These are phyloP conservation scores for Oscheius sp. DNA, from an alignment of 2,888 invertebrate genomes.

Conservation along the genomic window DNA sequence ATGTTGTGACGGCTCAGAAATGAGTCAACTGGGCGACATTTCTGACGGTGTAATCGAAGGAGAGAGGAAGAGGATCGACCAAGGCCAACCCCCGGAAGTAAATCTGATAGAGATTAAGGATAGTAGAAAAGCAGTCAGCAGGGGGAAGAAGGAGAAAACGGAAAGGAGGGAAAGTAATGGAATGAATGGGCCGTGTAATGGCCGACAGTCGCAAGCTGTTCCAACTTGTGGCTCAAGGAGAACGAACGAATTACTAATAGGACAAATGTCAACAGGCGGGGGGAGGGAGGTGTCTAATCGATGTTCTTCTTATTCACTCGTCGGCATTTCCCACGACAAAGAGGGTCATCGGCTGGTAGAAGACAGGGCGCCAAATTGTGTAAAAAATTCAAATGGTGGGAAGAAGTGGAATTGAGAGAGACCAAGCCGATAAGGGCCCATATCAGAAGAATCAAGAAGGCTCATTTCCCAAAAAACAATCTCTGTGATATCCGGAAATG, in stretches of 20 bases:
- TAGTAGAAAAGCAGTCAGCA: neutral
- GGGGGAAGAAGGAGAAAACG: neutral
- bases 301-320: conserved; percentile 9
- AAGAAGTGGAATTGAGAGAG: neutral
- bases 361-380: neutral
- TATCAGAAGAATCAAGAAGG: neutral
- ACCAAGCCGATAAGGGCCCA: neutral
- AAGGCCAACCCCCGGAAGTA: conserved; percentile 5
- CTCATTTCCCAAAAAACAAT: no score
- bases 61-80: neutral
- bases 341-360: neutral
- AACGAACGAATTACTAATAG: neutral
- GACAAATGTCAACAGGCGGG: neutral
- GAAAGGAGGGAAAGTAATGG: conserved; percentile 1
- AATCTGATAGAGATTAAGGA: neutral
- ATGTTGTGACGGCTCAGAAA: conserved; percentile 4
- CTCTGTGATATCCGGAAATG: no score
- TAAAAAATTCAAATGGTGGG: neutral
- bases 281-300: neutral
- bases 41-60: conserved; percentile 2
- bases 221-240: neutral
- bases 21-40: conserved; percentile 5
- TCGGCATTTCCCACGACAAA: conserved; percentile 11
- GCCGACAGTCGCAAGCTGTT: neutral
- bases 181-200: conserved; percentile 14